Evolutionary conservation across 2,113 vertebrate species (phyloP).

Genomic region (Neomonachus schauinslandi): DNA sequence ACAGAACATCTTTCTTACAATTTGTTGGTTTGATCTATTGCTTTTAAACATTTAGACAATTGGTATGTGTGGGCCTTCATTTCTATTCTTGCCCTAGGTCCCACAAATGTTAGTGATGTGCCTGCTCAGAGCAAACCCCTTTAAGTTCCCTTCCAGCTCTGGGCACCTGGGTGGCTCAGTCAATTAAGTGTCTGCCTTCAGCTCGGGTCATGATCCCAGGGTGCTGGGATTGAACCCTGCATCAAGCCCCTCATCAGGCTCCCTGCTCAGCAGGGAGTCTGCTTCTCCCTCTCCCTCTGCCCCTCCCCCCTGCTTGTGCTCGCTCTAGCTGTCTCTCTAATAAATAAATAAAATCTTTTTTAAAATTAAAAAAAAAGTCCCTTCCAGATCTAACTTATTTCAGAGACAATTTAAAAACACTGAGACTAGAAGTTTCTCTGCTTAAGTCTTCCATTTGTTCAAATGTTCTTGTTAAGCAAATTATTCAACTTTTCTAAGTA

Average conservation of each 20-base stretch:
- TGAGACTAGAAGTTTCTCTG: not conserved
- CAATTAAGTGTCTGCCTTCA: not conserved
- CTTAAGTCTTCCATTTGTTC: slow-evolving; percentile 29
- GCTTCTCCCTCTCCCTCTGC: not conserved
- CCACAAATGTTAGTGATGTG: not conserved
- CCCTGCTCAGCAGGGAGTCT: not conserved
- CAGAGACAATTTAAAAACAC: slow-evolving; percentile 7
- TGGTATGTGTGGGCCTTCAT: not conserved
- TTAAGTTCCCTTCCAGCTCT: not conserved
- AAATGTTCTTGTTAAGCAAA: not conserved
- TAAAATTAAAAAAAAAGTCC: not conserved
- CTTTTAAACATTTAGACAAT: not conserved
- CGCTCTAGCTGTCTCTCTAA: not conserved
- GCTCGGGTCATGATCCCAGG: not conserved
- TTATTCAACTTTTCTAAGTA: not conserved
- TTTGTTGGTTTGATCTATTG: not conserved
- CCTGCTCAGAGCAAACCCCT: not conserved
- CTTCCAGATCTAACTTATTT: not conserved
- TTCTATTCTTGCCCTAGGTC: not conserved
- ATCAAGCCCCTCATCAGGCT: not conserved
- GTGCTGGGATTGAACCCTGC: not conserved
- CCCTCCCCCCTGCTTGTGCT: not conserved
- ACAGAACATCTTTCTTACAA: not conserved
- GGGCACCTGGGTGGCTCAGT: not conserved
- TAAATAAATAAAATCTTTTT: not conserved